Evolutionary conservation across 2,888 invertebrate species (phyloP), one percentile per base, ranked within the genome.

Genomic region (Limnephilus rhombicus): DNA sequence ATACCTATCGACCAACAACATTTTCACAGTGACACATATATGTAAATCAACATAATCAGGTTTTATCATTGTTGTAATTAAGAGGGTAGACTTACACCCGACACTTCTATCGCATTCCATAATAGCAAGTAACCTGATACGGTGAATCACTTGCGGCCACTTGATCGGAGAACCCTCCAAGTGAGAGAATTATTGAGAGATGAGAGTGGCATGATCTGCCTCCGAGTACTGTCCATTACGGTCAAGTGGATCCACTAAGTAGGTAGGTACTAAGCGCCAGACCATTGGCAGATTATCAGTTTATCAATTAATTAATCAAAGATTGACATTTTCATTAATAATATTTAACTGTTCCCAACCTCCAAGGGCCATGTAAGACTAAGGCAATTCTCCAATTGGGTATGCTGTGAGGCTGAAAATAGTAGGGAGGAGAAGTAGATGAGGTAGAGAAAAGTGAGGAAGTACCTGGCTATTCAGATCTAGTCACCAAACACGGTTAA

Each of bases 101-200:
- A 83, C 83, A 83, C 83, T 34, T 37, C 24, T 24, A 83, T 24
- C 37, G 83, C 45, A 86, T 49, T 49, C 29, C 15, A 9, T 68
- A 68, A 68, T 68, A n/a, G n/a, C 68, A n/a, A 68, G 86, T 45
- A 86, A 86, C 86, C 24, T 41, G 86, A 86, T 13, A 49, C 37
- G 41, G 86, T 45, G 45, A 86, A 41, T 80, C 88, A 88, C 53
- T 80, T 88, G 88, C 88, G 41, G 31, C 41, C 80, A 88, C 88
- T 88, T 68, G 80, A 24, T 18, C 24, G 80, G 68, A 88, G 88
- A 53, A 88, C 88, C 88, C 88, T 88, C 88, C 80, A 11, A 29
- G 41, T 45, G 68, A 68, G 68, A 68, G 68, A n/a, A 68, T 68
- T 68, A 68, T 68, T 68, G 68, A 68, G 68, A 68, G 68, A 68